phyloP scores from a whole-genome alignment of 1,140 invertebrate species.

The Drosophila pseudoananassae region DNA sequence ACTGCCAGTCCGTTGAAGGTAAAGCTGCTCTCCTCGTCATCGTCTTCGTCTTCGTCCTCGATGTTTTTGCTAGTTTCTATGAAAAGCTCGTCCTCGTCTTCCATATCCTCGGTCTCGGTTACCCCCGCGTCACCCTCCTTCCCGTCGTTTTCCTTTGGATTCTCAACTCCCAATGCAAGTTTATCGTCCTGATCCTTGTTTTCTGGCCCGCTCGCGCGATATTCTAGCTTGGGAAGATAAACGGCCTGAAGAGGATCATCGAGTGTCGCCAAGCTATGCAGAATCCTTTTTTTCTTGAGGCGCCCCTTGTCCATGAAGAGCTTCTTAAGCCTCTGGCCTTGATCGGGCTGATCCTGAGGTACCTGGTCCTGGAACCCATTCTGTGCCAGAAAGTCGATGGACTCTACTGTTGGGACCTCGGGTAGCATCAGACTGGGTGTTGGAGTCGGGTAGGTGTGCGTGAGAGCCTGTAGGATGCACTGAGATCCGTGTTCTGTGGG shows the following conservation, averaged over 20 bases:
- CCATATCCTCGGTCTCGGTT: too few relatives aligned
- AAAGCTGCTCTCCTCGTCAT: too few relatives aligned
- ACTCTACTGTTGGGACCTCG: neutral
- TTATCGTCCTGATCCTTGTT: too few relatives aligned
- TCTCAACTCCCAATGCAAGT: too few relatives aligned
- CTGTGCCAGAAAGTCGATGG: neutral
- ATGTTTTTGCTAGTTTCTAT: too few relatives aligned
- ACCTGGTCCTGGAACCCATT: neutral
- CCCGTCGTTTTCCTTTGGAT: too few relatives aligned
- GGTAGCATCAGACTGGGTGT: neutral
- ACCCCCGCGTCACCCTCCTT: too few relatives aligned
- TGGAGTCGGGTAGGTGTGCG: neutral
- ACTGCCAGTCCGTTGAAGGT: too few relatives aligned
- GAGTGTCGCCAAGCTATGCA: neutral
- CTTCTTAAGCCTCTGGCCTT: neutral
- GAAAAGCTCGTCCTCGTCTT: too few relatives aligned
- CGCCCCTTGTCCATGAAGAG: neutral
- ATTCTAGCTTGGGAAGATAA: neutral
- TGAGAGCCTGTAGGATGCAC: too few relatives aligned
- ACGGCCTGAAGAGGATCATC: neutral
- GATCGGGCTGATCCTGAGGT: neutral
- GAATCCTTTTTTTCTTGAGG: neutral
- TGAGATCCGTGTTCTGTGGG: too few relatives aligned
- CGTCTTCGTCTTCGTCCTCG: too few relatives aligned
- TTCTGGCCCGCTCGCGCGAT: neutral